Base-by-base conservation (phyloP, 1,140 invertebrate genomes). In the Metopolophium dirhodum region DNA sequence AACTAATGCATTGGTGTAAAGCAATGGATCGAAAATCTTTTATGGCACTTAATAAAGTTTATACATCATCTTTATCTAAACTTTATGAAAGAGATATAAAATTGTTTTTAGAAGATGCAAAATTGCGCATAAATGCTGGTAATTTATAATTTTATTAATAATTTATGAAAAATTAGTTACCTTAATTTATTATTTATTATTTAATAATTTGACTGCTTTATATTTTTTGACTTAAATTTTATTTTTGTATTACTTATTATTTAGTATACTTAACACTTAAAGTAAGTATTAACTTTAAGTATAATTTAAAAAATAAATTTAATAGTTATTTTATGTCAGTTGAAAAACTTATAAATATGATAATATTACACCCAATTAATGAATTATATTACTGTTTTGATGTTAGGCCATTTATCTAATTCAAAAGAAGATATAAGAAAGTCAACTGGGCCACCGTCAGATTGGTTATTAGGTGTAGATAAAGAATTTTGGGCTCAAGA, bases 1-100 rank as follows among this genome's bases (percentile, higher is more conserved):
- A 98, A 94, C 96, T 99, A 91, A 98, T 99, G 97, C 97, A 98
- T 95, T 98, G 98, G 97, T 96, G 98, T 35, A 97, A 98, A 95
- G 96, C 96, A 83, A 97, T 98, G 96, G 98, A 99, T 95, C 96
- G 96, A 83, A 97, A 97, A 94, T 97, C 97, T 23, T 99, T 98
- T 95, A 95, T 96, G 51, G 97, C 97, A 54, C 96, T 99, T 35
- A 96, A 97, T 83, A 97, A 97, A 95, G 97, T 98, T 1, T 99
- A 99, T 95, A 97, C 97, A 7, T 95, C 96, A 61, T 97, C 97
- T 30, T 96, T 98, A 93, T 97, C 97, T 94, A 98, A 98, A 95
- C 95, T 98, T 26, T 99, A 99, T 95, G 97, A 98, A 94, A 96
- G 97, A 94, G 98, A 99, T 95, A 96, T 99, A 23, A 96, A 96